These are phyloP conservation scores for Ptilorrhoa leucosticta DNA, from an alignment of 2,113 vertebrate species.

Conservation along the genomic window DNA sequence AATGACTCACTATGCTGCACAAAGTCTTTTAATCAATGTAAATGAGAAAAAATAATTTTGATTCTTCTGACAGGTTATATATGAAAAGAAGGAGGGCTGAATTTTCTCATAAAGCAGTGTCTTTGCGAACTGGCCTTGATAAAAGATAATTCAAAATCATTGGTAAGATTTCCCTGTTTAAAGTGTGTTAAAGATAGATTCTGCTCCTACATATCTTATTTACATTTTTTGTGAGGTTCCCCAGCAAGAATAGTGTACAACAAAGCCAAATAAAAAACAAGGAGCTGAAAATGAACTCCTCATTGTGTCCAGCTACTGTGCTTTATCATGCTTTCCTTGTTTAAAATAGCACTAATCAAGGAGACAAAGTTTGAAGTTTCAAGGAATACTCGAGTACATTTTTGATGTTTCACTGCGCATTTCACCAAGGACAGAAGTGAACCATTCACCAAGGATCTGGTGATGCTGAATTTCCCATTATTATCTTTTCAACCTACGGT, in stretches of 20 bases:
- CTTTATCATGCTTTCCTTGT: background rate
- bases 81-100: background rate
- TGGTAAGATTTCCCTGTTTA: background rate
- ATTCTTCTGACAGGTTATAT: background rate
- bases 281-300: background rate
- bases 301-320: background rate
- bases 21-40: background rate
- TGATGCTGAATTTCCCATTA: background rate
- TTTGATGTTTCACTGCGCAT: background rate
- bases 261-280: background rate
- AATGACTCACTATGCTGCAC: background rate
- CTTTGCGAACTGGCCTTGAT: background rate
- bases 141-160: background rate
- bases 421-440: background rate
- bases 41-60: background rate
- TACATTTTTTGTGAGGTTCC: background rate
- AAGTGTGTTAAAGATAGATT: background rate
- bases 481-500: background rate
- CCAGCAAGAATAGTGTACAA: background rate
- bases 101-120: background rate
- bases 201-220: background rate
- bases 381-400: background rate
- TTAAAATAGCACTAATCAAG: background rate
- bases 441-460: background rate
- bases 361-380: background rate